phyloP scores from a whole-genome alignment of 2,888 invertebrate genomes.

The Odontothrips loti region DNA sequence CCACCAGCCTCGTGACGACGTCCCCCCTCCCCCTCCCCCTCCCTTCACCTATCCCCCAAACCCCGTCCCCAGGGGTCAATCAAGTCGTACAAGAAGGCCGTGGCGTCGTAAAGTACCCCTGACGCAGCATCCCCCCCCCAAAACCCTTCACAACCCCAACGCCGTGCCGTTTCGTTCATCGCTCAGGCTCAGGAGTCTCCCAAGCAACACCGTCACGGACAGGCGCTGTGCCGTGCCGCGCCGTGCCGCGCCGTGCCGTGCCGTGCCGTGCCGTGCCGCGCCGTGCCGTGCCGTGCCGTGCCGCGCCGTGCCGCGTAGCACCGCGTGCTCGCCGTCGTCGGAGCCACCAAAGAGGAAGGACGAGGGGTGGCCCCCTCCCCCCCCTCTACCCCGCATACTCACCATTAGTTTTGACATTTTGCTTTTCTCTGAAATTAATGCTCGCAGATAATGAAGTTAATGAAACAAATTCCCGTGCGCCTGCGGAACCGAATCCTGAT shows the following conservation, averaged over 20 bases:
- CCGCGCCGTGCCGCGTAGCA: not conserved
- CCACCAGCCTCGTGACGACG: not conserved
- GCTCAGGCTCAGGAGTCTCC: too few relatives aligned
- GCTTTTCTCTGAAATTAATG: too few relatives aligned
- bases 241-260: not conserved
- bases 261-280: not conserved
- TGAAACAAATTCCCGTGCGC: too few relatives aligned
- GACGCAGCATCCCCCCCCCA: not conserved
- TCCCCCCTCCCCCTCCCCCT: not conserved
- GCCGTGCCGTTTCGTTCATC: not conserved
- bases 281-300: not conserved
- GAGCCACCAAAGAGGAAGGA: too few relatives aligned
- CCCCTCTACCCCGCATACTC: too few relatives aligned
- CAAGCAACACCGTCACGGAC: not conserved
- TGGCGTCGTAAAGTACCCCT: constrained; percentile 18
- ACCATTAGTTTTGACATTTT: too few relatives aligned
- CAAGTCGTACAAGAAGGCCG: constrained; percentile 21
- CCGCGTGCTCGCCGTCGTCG: too few relatives aligned
- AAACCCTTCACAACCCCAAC: not conserved
- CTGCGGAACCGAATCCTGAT: too few relatives aligned
- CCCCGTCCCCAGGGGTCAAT: constrained; percentile 7
- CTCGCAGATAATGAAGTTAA: too few relatives aligned
- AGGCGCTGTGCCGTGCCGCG: not conserved
- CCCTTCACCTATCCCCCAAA: not conserved
- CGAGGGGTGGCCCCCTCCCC: too few relatives aligned